Conservation (phyloP, 2,888 invertebrate species). For the Epinotia nisella region DNA sequence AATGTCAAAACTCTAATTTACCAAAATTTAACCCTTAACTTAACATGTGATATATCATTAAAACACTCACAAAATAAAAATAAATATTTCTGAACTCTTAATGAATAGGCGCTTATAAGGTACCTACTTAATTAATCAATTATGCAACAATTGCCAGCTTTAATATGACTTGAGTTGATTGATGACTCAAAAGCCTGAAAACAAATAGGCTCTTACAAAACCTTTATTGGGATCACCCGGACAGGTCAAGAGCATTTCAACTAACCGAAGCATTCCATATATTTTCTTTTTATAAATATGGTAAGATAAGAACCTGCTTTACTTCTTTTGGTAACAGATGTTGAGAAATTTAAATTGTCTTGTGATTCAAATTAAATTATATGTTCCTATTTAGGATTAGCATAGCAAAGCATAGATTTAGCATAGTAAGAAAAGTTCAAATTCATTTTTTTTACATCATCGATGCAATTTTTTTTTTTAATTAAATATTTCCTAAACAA, state of each 20-base stretch:
- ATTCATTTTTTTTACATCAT: no score
- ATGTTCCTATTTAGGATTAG: no score
- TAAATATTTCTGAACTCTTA: not conserved
- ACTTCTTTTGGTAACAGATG: not conserved
- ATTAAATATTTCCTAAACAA: no score
- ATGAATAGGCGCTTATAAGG: not conserved
- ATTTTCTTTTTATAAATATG: not conserved
- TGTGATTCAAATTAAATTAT: no score
- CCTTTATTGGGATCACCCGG: constrained; percentile 13
- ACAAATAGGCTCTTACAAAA: constrained; percentile 36
- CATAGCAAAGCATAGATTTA: no score
- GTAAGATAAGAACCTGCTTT: not conserved
- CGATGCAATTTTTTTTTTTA: no score
- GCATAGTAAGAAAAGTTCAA: no score
- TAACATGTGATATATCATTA: no score
- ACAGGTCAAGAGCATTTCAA: constrained; percentile 6
- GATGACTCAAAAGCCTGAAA: constrained; percentile 27
- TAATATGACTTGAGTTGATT: constrained; percentile 32
- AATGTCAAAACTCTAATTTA: no score
- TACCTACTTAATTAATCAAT: constrained; percentile 5
- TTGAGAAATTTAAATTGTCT: not conserved
- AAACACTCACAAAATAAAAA: no score
- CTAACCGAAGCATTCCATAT: not conserved
- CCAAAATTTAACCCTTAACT: no score
- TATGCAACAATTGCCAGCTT: constrained; percentile 20